Percentiles rank a stretch among this genome's conserved stretches.
These are phyloP conservation scores for Tenthredo livida DNA, from an alignment of 2,888 invertebrate species.

Conservation along the genomic window DNA sequence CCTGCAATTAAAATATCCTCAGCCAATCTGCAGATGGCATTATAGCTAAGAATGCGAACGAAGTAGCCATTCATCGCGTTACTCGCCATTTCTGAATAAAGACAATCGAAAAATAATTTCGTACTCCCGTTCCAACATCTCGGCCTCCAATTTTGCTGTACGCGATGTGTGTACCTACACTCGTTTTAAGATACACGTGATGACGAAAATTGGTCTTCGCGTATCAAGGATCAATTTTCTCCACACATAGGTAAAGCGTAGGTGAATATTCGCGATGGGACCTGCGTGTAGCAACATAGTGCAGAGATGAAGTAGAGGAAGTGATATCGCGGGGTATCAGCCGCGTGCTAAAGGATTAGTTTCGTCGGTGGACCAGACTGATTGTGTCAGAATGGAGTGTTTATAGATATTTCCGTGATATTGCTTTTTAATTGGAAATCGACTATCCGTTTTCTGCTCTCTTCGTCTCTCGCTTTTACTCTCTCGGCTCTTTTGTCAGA, in stretches of 20 bases:
- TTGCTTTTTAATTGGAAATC: constrained; percentile 64
- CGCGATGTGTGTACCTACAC: background rate
- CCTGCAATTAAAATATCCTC: constrained; percentile 36
- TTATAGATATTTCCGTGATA: constrained; percentile 58
- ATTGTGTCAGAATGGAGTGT: constrained; percentile 47
- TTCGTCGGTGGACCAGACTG: constrained; percentile 22
- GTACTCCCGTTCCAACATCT: background rate
- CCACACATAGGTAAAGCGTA: background rate
- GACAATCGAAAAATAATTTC: background rate
- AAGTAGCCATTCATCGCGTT: background rate
- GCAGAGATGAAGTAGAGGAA: background rate
- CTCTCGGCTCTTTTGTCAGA: constrained; percentile 28
- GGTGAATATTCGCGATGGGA: background rate
- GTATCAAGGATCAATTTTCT: background rate
- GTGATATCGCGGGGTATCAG: constrained; percentile 26
- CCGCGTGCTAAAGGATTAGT: constrained; percentile 39
- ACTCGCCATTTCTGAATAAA: background rate
- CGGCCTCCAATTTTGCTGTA: background rate
- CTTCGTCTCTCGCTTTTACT: background rate
- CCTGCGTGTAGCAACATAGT: background rate
- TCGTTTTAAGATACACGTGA: background rate
- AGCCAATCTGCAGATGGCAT: background rate
- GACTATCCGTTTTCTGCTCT: constrained; percentile 35
- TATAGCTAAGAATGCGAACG: background rate
- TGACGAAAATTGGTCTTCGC: background rate